Evolutionary conservation across 2,113 vertebrate species (phyloP).

Genomic region (Ptilorrhoa leucosticta): DNA sequence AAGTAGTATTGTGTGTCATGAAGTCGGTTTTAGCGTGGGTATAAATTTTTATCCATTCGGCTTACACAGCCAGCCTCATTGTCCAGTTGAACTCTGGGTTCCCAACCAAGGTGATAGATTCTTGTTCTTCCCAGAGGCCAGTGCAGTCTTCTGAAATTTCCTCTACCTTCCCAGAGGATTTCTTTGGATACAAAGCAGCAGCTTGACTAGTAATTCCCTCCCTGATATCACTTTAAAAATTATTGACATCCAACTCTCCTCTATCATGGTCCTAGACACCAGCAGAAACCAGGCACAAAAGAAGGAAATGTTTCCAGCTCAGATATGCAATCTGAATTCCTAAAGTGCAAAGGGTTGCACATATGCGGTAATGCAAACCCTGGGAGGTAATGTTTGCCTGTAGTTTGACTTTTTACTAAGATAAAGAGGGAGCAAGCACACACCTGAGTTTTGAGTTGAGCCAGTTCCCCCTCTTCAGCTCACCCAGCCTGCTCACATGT

Average conservation of each 20-base stretch:
- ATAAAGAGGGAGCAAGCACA: neutral
- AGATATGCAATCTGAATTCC: neutral
- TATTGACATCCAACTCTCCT: neutral
- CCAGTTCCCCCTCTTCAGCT: neutral
- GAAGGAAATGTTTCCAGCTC: neutral
- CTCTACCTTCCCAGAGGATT: neutral
- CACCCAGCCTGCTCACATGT: neutral
- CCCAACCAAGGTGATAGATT: neutral
- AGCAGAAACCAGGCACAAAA: neutral
- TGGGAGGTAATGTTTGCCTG: neutral
- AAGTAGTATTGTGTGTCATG: neutral
- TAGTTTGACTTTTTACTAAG: neutral
- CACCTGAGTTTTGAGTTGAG: neutral
- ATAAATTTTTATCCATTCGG: neutral
- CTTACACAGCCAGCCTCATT: neutral
- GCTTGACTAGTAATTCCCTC: neutral
- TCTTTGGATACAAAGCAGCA: neutral
- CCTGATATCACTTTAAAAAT: neutral
- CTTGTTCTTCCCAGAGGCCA: neutral
- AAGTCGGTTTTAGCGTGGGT: fast-evolving
- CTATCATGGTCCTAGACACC: neutral
- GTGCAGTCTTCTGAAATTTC: neutral
- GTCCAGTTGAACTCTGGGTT: neutral
- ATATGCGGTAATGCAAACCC: neutral
- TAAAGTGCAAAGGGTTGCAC: neutral